phyloP scores from a whole-genome alignment of 2,888 invertebrate genomes.

The Dryobotodes eremita region DNA sequence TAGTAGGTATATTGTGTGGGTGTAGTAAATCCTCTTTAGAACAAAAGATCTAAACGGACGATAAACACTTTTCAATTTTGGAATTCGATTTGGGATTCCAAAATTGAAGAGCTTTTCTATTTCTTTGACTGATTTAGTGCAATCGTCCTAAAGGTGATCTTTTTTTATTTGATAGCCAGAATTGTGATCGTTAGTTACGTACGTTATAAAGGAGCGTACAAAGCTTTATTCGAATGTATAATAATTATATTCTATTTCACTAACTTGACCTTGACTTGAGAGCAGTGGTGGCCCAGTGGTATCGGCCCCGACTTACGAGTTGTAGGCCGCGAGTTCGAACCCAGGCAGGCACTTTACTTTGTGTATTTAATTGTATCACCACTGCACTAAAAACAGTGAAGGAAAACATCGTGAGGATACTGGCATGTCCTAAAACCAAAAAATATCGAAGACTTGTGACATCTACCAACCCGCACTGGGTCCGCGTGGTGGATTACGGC shows the following conservation, averaged over 20 bases:
- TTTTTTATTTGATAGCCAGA: background rate
- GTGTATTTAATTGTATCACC: no score
- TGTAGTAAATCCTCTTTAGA: slow-evolving; percentile 10
- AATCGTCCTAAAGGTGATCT: background rate
- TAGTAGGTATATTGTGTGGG: background rate
- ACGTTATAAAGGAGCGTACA: background rate
- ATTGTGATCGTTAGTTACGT: background rate
- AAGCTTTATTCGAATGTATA: background rate
- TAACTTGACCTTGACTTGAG: background rate
- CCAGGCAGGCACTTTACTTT: no score
- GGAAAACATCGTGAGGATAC: no score
- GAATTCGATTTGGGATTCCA: slow-evolving; percentile 16
- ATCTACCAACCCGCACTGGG: no score
- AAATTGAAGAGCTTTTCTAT: slow-evolving; percentile 8
- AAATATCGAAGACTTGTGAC: no score
- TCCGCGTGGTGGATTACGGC: no score
- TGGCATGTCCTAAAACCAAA: no score
- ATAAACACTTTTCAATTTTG: slow-evolving; percentile 25
- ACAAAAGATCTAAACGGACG: slow-evolving; percentile 7
- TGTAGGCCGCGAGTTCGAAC: no score
- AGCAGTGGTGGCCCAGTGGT: no score
- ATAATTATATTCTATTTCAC: background rate
- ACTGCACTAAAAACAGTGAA: no score
- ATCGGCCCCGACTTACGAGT: no score
- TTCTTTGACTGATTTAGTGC: slow-evolving; percentile 22